Conservation (phyloP, 2,113 vertebrate genomes). For the Ictalurus punctatus region DNA sequence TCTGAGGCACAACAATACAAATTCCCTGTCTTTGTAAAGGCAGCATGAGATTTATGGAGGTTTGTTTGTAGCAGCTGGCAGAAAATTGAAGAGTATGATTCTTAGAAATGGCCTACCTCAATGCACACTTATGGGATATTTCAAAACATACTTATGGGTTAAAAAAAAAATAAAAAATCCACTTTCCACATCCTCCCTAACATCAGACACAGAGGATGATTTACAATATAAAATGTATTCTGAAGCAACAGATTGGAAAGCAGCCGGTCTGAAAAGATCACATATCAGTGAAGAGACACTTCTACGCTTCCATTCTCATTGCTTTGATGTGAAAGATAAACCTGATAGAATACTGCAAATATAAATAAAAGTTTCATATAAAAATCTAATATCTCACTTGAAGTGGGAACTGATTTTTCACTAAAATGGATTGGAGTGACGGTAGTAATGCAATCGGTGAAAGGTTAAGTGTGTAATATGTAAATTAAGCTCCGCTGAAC, state of each 20-base stretch:
- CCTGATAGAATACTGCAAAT: neutral
- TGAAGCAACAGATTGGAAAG: conserved; percentile 11
- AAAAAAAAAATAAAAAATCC: too few species aligned
- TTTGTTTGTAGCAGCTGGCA: conserved; percentile 7
- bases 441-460: neutral
- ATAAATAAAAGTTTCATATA: neutral
- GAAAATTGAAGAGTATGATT: neutral
- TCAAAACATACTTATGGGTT: neutral
- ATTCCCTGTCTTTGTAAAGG: conserved; percentile 33
- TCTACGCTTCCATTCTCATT: neutral
- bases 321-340: neutral
- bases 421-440: neutral
- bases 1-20: neutral
- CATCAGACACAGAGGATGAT: too few species aligned
- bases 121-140: neutral
- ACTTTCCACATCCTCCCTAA: neutral
- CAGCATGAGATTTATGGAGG: neutral
- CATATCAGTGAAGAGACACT: neutral
- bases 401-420: neutral
- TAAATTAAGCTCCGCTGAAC: neutral
- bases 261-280: neutral
- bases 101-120: conserved; percentile 10
- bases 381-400: neutral
- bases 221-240: neutral
- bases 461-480: conserved; percentile 13